Evolutionary conservation across 1,140 invertebrate species (phyloP).

Genomic region (Aphelenchoides besseyi): DNA sequence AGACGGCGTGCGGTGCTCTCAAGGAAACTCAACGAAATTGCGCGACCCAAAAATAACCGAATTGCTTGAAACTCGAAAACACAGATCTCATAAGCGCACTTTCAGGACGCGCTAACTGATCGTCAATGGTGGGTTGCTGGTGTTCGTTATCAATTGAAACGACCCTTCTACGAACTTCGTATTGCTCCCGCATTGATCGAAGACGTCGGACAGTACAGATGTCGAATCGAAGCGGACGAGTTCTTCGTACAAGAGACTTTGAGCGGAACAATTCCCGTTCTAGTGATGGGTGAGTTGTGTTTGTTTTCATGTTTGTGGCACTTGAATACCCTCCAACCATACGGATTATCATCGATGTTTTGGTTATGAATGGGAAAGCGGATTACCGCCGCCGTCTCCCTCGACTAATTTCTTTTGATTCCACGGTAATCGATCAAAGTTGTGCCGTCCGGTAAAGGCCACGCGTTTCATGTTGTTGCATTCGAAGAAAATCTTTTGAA

Average conservation of each 20-base stretch:
- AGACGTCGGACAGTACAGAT: conserved; percentile 54
- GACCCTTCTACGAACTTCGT: conserved; percentile 55
- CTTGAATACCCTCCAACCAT: no score
- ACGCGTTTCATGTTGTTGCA: conserved; percentile 1
- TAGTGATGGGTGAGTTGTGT: conserved; percentile 48
- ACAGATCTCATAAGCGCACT: neutral
- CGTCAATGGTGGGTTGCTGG: conserved; percentile 60
- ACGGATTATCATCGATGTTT: neutral
- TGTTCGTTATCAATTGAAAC: conserved; percentile 43
- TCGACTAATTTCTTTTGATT: no score
- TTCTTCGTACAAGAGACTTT: conserved; percentile 45
- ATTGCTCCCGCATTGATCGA: conserved; percentile 52
- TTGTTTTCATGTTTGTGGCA: conserved; percentile 17
- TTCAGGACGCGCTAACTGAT: conserved; percentile 32
- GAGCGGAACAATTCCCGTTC: conserved; percentile 31
- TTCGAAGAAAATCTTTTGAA: neutral
- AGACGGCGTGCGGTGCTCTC: neutral
- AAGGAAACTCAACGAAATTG: no score
- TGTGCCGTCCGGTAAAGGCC: neutral
- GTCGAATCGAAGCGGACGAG: conserved; percentile 57
- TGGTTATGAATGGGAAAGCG: neutral
- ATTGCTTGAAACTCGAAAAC: neutral
- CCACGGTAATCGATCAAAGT: neutral
- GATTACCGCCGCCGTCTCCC: neutral
- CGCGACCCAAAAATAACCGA: neutral